Evolutionary conservation across 2,797 vertebrate species (phyloP).

Genomic region (Rhynchotus rufescens): DNA sequence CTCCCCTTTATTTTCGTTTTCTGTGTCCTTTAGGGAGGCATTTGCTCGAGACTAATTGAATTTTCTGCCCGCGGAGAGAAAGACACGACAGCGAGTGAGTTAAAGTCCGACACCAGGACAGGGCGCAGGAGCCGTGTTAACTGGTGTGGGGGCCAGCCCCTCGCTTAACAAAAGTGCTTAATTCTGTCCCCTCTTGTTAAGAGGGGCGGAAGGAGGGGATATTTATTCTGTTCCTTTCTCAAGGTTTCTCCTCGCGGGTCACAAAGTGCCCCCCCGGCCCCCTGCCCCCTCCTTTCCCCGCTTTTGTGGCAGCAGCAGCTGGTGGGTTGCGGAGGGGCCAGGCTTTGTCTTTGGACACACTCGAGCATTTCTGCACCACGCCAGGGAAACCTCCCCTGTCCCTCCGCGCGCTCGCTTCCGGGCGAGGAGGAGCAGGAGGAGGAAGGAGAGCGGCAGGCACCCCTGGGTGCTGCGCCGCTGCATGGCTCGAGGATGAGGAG

Average conservation of each 20-base stretch:
- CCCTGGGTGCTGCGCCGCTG: neutral
- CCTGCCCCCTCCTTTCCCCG: neutral
- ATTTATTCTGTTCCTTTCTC: slow-evolving; percentile 76
- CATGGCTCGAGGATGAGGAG: slow-evolving; percentile 27
- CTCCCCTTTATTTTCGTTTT: slow-evolving; percentile 62
- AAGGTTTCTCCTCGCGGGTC: slow-evolving; percentile 76
- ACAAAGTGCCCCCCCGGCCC: slow-evolving; percentile 71
- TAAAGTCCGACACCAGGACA: slow-evolving; percentile 68
- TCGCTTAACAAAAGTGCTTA: slow-evolving; percentile 77
- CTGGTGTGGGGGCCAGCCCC: slow-evolving; percentile 74
- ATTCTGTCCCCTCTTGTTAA: slow-evolving; percentile 77
- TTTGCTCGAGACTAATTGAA: slow-evolving; percentile 87
- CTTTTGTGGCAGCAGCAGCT: slow-evolving; percentile 77
- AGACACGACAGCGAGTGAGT: slow-evolving; percentile 70
- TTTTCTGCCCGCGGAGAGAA: slow-evolving; percentile 84
- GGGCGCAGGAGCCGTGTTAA: slow-evolving; percentile 77
- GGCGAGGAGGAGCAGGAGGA: neutral
- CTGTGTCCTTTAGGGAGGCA: slow-evolving; percentile 77
- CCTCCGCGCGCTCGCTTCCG: neutral
- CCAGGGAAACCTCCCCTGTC: slow-evolving; percentile 43
- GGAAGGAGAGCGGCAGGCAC: slow-evolving; percentile 52
- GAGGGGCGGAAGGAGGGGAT: slow-evolving; percentile 73
- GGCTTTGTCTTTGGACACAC: slow-evolving; percentile 74
- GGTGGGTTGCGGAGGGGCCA: slow-evolving; percentile 71
- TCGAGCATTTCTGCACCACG: slow-evolving; percentile 69